These are phyloP conservation scores for Imbricaverruca yamaguchii DNA, from an alignment of 2,888 invertebrate genomes.

Conservation along the genomic window DNA sequence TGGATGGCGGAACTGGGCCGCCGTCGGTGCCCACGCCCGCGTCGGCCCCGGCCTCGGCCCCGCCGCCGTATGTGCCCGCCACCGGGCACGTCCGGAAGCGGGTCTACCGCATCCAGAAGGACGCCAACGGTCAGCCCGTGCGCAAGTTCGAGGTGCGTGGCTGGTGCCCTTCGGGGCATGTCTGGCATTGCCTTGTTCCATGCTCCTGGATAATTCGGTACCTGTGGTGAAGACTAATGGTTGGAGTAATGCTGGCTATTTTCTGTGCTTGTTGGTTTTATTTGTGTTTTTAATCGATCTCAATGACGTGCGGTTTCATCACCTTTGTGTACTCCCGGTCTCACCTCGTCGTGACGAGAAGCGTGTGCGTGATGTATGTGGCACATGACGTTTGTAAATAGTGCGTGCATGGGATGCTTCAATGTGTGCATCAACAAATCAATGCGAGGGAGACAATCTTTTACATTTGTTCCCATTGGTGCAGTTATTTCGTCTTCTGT, in stretches of 20 bases:
- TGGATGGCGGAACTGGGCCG: not conserved
- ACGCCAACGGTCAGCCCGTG: not conserved
- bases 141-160: not conserved
- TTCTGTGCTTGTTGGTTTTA: not conserved
- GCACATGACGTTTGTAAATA: too few relatives aligned
- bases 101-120: slow-evolving; percentile 22
- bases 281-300: not conserved
- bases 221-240: not conserved
- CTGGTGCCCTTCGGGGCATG: not conserved
- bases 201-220: not conserved
- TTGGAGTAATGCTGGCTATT: not conserved
- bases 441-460: too few relatives aligned
- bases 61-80: not conserved
- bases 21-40: not conserved
- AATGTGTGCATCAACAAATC: too few relatives aligned
- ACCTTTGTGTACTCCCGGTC: not conserved
- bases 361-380: too few relatives aligned
- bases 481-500: too few relatives aligned
- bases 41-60: not conserved
- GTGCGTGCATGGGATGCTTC: too few relatives aligned
- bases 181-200: not conserved
- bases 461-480: too few relatives aligned
- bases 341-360: too few relatives aligned
- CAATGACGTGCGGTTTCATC: not conserved
- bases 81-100: not conserved